phyloP scores from a whole-genome alignment of 1,140 invertebrate species.

The Dufourea novaeangliae region DNA sequence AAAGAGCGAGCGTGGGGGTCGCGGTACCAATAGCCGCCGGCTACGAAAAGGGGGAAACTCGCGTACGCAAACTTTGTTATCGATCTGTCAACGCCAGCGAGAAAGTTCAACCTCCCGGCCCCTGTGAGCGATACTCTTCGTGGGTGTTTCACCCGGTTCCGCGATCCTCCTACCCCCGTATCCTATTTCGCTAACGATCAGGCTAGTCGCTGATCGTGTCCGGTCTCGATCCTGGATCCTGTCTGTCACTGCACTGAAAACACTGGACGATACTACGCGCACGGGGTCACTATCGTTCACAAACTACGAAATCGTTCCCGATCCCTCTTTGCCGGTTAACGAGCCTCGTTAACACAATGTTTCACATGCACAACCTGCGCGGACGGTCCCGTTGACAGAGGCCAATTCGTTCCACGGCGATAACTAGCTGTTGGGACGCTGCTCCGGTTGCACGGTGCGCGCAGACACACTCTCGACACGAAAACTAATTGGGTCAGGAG shows the following conservation, averaged over 20 bases:
- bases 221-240: background rate
- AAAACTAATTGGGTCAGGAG: constrained; percentile 74
- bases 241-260: constrained; percentile 11
- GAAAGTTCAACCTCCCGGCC: constrained; percentile 67
- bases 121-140: constrained; percentile 59
- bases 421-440: constrained; percentile 4
- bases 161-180: background rate
- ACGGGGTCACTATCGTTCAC: constrained; percentile 5
- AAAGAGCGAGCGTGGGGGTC: constrained; percentile 1
- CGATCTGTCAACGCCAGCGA: constrained; percentile 73
- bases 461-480: constrained; percentile 28
- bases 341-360: background rate
- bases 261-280: constrained; percentile 2
- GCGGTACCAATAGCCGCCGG: constrained; percentile 37
- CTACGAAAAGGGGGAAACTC: constrained; percentile 50
- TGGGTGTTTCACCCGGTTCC: constrained; percentile 36
- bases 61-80: constrained; percentile 70
- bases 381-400: background rate
- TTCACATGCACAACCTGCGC: background rate
- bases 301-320: background rate
- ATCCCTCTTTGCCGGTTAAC: background rate
- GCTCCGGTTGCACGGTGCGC: background rate
- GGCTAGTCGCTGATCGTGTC: background rate
- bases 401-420: constrained; percentile 6
- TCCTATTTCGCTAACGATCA: background rate